Evolutionary conservation across 2,113 vertebrate species (phyloP).

Genomic region (Myanophis thanlyinensis): DNA sequence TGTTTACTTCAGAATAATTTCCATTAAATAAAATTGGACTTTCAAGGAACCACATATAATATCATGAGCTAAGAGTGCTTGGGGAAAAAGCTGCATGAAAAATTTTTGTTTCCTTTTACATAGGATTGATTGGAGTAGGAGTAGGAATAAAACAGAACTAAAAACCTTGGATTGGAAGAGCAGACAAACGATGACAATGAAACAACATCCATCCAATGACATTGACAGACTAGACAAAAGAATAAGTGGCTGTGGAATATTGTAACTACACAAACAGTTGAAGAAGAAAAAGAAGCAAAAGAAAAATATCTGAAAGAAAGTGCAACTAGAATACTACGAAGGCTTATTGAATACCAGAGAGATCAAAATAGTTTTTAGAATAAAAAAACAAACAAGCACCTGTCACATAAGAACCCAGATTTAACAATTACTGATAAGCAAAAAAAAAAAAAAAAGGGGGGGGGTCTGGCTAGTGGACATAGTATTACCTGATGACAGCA

Average conservation of each 20-base stretch:
- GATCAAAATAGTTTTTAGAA: neutral
- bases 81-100: neutral
- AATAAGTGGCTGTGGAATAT: neutral
- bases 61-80: neutral
- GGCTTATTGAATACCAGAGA: neutral
- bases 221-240: neutral
- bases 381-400: neutral
- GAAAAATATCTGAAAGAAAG: neutral
- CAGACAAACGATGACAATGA: neutral
- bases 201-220: neutral
- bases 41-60: neutral
- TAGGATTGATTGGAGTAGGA: neutral
- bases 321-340: neutral
- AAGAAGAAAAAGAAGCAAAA: neutral
- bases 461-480: no score
- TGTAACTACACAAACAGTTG: neutral
- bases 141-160: neutral
- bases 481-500: neutral
- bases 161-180: neutral
- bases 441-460: no score
- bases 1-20: neutral
- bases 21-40: neutral
- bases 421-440: neutral
- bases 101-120: neutral
- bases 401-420: neutral